Conservation (phyloP, 2,113 vertebrate genomes). For the Ursus arctos region DNA sequence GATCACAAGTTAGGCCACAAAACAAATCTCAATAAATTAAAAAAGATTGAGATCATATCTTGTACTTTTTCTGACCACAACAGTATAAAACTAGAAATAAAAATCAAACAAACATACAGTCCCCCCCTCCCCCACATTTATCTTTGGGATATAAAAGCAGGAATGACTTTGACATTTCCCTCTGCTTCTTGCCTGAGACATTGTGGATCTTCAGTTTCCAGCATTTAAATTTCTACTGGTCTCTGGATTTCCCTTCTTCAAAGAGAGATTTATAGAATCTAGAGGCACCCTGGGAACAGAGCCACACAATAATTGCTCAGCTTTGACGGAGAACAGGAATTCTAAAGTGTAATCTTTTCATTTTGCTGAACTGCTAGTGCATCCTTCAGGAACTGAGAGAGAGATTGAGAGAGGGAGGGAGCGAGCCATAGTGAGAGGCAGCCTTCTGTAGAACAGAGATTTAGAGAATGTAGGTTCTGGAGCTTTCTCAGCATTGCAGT, state of each 20-base stretch:
- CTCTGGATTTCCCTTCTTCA: not conserved
- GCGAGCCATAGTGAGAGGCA: not conserved
- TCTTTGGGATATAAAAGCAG: conserved; percentile 40
- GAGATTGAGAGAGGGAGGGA: not conserved
- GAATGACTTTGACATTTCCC: conserved; percentile 37
- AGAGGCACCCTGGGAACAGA: not conserved
- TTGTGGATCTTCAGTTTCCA: conserved; percentile 33
- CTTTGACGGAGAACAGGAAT: conserved; percentile 60
- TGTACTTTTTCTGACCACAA: not conserved
- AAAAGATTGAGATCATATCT: not conserved
- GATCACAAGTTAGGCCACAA: not conserved
- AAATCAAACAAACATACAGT: not conserved
- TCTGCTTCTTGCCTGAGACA: conserved; percentile 23
- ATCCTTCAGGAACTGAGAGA: not conserved
- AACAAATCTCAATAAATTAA: not conserved
- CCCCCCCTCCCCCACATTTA: not conserved
- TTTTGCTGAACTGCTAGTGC: not conserved
- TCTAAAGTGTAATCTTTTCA: conserved; percentile 1
- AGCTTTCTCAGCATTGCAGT: not conserved
- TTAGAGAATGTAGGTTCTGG: not conserved
- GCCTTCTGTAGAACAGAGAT: not conserved
- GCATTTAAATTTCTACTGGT: conserved; percentile 28
- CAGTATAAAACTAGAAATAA: not conserved
- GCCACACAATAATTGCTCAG: not conserved
- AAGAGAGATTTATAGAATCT: conserved; percentile 30